Conservation (phyloP, 2,113 vertebrate species). For the Chamaetylas fuelleborni region DNA sequence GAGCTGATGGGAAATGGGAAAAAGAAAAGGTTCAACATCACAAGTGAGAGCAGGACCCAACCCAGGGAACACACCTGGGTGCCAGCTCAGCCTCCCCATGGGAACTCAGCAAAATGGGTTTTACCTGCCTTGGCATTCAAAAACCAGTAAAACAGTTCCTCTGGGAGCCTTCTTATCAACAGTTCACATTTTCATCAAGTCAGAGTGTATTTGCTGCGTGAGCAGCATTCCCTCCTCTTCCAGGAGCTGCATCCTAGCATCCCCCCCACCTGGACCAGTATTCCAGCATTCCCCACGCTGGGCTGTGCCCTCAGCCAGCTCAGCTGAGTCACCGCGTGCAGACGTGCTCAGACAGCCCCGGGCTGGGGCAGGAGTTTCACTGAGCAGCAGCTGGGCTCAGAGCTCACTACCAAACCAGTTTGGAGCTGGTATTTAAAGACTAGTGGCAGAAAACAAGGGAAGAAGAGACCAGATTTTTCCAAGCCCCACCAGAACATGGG, state of each 20-base stretch:
- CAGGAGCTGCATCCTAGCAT: not conserved
- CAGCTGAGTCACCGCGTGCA: not conserved
- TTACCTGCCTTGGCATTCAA: not conserved
- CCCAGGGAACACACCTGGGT: not conserved
- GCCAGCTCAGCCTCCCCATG: not conserved
- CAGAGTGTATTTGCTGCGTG: not conserved
- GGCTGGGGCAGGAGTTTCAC: not conserved
- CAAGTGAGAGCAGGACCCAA: not conserved
- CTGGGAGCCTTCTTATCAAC: not conserved
- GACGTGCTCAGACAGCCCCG: not conserved
- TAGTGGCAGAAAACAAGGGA: not conserved
- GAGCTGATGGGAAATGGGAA: conserved; percentile 72
- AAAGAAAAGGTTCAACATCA: no score
- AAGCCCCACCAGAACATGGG: not conserved
- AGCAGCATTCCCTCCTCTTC: not conserved
- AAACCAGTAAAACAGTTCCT: not conserved
- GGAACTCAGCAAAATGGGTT: not conserved
- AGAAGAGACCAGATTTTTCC: not conserved
- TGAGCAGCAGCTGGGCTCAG: not conserved
- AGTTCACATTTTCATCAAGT: not conserved
- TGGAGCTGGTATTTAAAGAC: not conserved
- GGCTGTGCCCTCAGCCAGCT: not conserved
- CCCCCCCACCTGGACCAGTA: not conserved
- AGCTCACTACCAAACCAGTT: not conserved
- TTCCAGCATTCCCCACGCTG: not conserved